Evolutionary conservation across 2,113 vertebrate genomes (phyloP), one percentile per base, ranked within the genome.

Genomic region (Pedetes capensis): DNA sequence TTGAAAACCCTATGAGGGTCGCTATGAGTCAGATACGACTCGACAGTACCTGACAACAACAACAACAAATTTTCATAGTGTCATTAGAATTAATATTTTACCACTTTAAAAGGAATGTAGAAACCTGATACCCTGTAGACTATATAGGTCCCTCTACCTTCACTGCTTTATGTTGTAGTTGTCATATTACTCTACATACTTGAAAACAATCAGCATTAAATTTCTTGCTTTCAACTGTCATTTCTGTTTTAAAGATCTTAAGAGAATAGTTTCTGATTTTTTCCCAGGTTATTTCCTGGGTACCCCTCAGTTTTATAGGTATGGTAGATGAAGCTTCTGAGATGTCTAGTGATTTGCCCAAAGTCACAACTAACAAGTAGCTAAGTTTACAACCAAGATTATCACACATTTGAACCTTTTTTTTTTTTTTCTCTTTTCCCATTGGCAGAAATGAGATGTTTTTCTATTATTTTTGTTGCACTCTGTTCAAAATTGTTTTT

Each of bases 41-140:
- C n/a, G n/a, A n/a, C n/a, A n/a, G n/a, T n/a, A n/a, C n/a, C n/a
- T n/a, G n/a, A n/a, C n/a, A n/a, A n/a, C n/a, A n/a, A n/a, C n/a
- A n/a, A n/a, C n/a, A n/a, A n/a, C n/a, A 51, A 75, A 53, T 27
- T 87, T 85, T 37, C 11, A 88, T n/a, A 66, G 8, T 76, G 32
- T 81, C 37, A 27, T 89, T 86, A 92, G 51, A 89, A 74, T 89
- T 81, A 75, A 47, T 81, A 92, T 71, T 94, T 96, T 92, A 76
- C 34, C 25, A 61, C 44, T 81, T 91, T 79, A 84, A 74, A 42
- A 64, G 42, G 25, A 84, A 80, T 47, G 20, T 66, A 71, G 69
- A 93, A 76, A 68, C 14, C n/a, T 61, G 79, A 61, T 72, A 47
- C 22, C 23, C n/a, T n/a, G n/a, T n/a, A n/a, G n/a, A n/a, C n/a